phyloP scores from a whole-genome alignment of 2,797 vertebrate genomes.

The Epinephelus coioides region DNA sequence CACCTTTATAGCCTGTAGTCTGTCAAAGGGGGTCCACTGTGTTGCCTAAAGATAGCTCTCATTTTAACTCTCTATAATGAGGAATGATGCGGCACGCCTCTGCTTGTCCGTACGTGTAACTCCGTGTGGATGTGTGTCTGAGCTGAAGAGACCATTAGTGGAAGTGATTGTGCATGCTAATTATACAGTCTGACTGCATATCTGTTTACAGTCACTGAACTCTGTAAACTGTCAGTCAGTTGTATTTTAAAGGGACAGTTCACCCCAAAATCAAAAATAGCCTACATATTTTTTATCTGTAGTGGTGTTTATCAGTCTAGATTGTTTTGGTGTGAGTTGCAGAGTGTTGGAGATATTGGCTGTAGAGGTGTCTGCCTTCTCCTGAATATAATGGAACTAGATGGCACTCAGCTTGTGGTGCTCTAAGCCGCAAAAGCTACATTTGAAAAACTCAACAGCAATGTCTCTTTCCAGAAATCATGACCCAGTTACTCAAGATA shows the following conservation, averaged over 20 bases:
- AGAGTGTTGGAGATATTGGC: too few species aligned
- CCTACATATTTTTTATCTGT: too few species aligned
- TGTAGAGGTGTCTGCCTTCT: too few species aligned
- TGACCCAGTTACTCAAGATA: too few species aligned
- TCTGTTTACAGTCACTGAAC: background rate
- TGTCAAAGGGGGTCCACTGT: background rate
- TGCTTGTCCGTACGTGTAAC: constrained; percentile 12
- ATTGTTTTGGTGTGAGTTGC: too few species aligned
- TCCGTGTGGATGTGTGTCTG: constrained; percentile 3
- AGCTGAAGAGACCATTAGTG: constrained; percentile 4
- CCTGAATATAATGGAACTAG: too few species aligned
- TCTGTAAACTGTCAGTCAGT: background rate
- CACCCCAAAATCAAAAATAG: too few species aligned
- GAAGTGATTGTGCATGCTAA: constrained; percentile 15
- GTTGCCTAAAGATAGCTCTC: constrained; percentile 4
- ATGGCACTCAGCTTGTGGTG: too few species aligned
- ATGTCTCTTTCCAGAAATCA: too few species aligned
- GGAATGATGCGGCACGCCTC: constrained; percentile 34
- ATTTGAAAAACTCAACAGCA: too few species aligned
- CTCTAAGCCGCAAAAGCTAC: too few species aligned
- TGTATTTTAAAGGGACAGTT: background rate
- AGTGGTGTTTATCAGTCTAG: too few species aligned
- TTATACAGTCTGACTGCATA: constrained; percentile 18
- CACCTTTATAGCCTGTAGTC: background rate
- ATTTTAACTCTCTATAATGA: constrained; percentile 17